Percentiles rank a stretch among this genome's conserved stretches.
phyloP scores from a whole-genome alignment of 2,888 invertebrate genomes.

The Steinernema hermaphroditum region DNA sequence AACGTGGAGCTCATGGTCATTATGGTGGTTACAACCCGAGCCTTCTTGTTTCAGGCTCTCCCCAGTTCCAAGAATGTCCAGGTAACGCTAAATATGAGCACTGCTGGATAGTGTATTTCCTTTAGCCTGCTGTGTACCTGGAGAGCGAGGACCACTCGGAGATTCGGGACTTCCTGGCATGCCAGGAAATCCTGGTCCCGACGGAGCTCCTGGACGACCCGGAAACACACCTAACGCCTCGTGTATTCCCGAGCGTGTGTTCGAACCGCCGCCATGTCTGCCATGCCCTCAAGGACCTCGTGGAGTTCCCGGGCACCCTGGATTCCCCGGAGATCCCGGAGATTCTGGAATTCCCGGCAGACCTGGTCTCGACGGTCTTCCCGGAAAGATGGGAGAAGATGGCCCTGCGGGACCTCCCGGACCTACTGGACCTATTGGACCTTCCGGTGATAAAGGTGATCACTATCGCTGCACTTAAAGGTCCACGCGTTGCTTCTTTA shows the following conservation, averaged over 20 bases:
- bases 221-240: conserved; percentile 66
- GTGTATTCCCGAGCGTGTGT: conserved; percentile 66
- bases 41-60: conserved; percentile 57
- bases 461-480: background rate
- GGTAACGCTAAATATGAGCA: conserved; percentile 47
- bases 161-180: conserved; percentile 60
- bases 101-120: background rate
- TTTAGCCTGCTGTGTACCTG: conserved; percentile 65
- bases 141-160: conserved; percentile 58
- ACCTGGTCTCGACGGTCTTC: conserved; percentile 47
- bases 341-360: conserved; percentile 51
- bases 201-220: conserved; percentile 65
- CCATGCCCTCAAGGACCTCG: conserved; percentile 65
- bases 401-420: conserved; percentile 44
- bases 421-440: conserved; percentile 50
- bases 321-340: conserved; percentile 52
- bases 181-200: conserved; percentile 60
- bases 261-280: conserved; percentile 67
- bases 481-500: background rate
- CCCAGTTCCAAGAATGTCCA: conserved; percentile 66
- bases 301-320: conserved; percentile 51
- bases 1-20: conserved; percentile 39
- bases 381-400: conserved; percentile 43
- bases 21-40: conserved; percentile 58
- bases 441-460: conserved; percentile 56